Base-by-base conservation (phyloP, 2,797 vertebrate species). In the Microctenopoma stevenorrisi region DNA sequence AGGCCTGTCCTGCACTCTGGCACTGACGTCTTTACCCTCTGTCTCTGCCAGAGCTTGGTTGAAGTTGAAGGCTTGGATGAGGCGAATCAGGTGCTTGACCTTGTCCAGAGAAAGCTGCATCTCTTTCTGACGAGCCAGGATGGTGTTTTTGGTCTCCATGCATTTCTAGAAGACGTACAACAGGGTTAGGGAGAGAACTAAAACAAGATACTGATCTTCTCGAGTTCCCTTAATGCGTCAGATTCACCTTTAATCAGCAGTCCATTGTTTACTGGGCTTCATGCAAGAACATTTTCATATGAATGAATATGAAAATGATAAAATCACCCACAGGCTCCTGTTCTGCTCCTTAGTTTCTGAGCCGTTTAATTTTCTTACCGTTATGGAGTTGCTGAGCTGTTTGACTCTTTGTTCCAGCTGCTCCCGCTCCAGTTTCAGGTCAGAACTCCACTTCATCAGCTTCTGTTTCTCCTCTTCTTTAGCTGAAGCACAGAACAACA, bases 381-480 rank as follows among this genome's bases (percentile, higher is more conserved):
- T 97, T 93, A 99, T 98, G 58, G 97, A 98, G 93, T 91, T 97
- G 92, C 96, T 98, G 91, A 99, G 97, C 84, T 96, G 97, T 83
- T 99, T 98, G 86, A 98, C 97, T 92, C 96, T 94, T 92, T 98
- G 97, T 77, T 99, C 98, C 88, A 99, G 92, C 65, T 98, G 97
- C 89, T 98, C 97, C 56, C 97, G 93, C 90, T 99, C 97, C 89
- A 97, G 94, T 75, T 98, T 98, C 91, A 99, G 95, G 76, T 99
- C 97, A 73, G 96, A 94, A 84, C 97, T 98, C 97, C 97, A 99
- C 80, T 98, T 99, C 91, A 97, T 94, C 90, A 99, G 92, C 86
- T 98, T 99, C 93, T 95, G 98, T 83, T 99, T 99, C 91, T 99
- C 98, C 80, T 99, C 98, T 86, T 99, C 98, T 97, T 99, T 99